phyloP scores from a whole-genome alignment of 2,888 invertebrate genomes.

The Aelia acuminata region DNA sequence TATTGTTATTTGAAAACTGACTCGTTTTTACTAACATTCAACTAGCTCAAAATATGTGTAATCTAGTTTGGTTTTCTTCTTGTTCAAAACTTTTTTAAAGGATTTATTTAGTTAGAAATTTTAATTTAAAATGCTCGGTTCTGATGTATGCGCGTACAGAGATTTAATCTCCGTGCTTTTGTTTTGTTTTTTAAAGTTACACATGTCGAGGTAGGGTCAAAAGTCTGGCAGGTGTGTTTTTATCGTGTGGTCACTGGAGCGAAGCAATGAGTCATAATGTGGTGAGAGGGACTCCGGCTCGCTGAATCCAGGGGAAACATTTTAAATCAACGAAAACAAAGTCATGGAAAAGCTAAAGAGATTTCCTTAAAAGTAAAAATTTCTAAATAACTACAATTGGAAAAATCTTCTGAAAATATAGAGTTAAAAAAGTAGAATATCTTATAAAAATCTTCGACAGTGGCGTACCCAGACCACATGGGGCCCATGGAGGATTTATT shows the following conservation, averaged over 20 bases:
- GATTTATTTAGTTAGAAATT: background rate
- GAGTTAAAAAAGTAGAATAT: background rate
- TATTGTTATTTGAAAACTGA: no score
- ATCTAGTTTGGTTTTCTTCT: no score
- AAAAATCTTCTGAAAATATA: background rate
- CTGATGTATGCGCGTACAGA: background rate
- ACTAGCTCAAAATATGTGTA: no score
- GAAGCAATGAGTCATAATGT: background rate
- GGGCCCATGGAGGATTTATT: no score
- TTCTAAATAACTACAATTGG: background rate
- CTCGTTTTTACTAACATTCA: no score
- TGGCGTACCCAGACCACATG: no score
- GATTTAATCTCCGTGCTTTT: no score
- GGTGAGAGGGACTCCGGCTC: background rate
- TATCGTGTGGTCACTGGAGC: conserved; percentile 35
- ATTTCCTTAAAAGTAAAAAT: background rate
- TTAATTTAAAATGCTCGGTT: background rate
- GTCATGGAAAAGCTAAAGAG: background rate
- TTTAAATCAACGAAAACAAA: background rate
- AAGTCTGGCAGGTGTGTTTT: conserved; percentile 46
- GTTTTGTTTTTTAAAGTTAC: background rate
- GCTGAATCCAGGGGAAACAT: background rate
- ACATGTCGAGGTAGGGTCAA: background rate
- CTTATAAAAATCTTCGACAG: background rate
- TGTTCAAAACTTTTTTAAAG: no score